Conservation (phyloP, 2,113 vertebrate species). For the Morone saxatilis region DNA sequence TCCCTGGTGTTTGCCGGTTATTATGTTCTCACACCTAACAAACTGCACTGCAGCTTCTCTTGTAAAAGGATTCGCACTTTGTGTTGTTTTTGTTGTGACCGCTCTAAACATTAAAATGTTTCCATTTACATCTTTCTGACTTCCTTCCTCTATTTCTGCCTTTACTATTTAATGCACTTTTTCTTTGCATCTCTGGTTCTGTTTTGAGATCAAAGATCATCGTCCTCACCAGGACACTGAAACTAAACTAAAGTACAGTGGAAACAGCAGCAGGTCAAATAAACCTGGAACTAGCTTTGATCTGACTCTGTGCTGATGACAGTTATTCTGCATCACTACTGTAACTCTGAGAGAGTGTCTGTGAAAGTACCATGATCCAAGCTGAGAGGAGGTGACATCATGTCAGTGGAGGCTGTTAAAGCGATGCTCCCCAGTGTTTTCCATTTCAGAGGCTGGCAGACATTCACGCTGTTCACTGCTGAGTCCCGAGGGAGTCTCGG, state of each 20-base stretch:
- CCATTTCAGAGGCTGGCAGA: neutral
- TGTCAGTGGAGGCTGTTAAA: conserved; percentile 13
- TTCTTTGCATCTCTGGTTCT: neutral
- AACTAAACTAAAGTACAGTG: neutral
- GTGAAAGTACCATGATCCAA: conserved; percentile 1
- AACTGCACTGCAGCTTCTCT: neutral
- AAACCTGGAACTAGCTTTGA: neutral
- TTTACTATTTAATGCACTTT: neutral
- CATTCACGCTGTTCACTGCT: neutral
- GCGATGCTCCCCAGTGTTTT: neutral
- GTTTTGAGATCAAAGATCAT: neutral
- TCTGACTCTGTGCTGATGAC: conserved; percentile 1
- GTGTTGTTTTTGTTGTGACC: neutral
- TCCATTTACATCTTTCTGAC: neutral
- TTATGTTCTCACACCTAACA: conserved; percentile 39
- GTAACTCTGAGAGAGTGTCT: neutral
- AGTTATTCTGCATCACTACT: neutral
- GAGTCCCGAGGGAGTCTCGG: neutral
- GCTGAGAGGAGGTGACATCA: neutral
- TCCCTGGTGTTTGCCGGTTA: conserved; percentile 30
- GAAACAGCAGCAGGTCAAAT: neutral
- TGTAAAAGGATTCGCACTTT: neutral
- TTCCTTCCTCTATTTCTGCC: no score
- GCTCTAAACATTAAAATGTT: neutral
- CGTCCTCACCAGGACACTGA: neutral